Conservation (phyloP, 1,140 invertebrate species). For the Melanaphis sacchari region DNA sequence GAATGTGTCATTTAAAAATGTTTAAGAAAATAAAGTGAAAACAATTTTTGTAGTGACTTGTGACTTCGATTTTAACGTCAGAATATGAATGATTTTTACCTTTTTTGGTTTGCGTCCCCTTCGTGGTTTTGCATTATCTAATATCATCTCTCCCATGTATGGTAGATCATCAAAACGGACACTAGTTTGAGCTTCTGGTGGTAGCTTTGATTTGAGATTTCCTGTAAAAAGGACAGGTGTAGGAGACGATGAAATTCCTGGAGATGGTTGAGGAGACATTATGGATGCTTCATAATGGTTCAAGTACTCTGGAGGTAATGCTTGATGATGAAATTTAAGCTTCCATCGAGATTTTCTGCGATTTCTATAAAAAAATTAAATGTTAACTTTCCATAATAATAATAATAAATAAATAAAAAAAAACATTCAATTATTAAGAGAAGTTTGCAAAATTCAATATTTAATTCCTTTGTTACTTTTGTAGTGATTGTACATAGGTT, state of each 20-base stretch:
- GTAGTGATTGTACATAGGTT: too few species aligned
- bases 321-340: slow-evolving; percentile 82
- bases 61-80: background rate
- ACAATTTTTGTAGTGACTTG: too few species aligned
- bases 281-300: slow-evolving; percentile 79
- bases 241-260: slow-evolving; percentile 59
- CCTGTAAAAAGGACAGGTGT: slow-evolving; percentile 62
- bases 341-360: slow-evolving; percentile 76
- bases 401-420: too few species aligned
- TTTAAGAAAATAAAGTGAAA: too few species aligned
- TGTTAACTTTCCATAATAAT: background rate
- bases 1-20: too few species aligned
- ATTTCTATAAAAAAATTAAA: slow-evolving; percentile 64
- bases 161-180: slow-evolving; percentile 83
- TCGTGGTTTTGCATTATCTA: slow-evolving; percentile 83
- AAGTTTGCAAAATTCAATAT: too few species aligned
- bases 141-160: slow-evolving; percentile 89
- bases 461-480: too few species aligned
- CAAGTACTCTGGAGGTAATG: slow-evolving; percentile 78
- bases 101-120: slow-evolving; percentile 85
- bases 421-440: background rate
- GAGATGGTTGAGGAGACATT: slow-evolving; percentile 62
- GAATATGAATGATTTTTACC: slow-evolving; percentile 62
- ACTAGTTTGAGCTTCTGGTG: slow-evolving; percentile 60
- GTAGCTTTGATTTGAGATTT: slow-evolving; percentile 11